phyloP scores from a whole-genome alignment of 2,113 vertebrate genomes.

The Scomber colias region DNA sequence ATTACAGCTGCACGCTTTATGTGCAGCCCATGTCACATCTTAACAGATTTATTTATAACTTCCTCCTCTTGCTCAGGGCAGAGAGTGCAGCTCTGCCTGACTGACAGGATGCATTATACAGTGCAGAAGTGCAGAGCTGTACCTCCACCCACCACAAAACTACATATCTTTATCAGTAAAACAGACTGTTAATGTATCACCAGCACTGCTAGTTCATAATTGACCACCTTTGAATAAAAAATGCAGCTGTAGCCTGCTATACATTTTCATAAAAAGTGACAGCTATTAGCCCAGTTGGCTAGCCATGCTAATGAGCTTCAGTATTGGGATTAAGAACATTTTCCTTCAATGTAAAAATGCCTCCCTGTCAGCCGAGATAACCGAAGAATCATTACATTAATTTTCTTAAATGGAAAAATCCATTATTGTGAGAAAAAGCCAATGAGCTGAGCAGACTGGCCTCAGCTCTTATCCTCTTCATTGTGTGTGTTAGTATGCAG shows the following conservation, averaged over 20 bases:
- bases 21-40: slow-evolving; percentile 7
- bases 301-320: background rate
- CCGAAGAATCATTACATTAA: slow-evolving; percentile 35
- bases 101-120: background rate
- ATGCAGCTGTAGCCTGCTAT: background rate
- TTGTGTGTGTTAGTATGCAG: slow-evolving; percentile 27
- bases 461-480: slow-evolving; percentile 25
- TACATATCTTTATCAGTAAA: background rate
- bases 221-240: background rate
- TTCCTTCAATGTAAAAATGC: slow-evolving; percentile 36
- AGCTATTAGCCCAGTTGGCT: background rate
- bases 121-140: background rate
- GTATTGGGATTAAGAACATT: slow-evolving; percentile 11
- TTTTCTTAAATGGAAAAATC: slow-evolving; percentile 26
- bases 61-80: background rate
- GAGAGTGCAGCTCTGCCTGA: background rate
- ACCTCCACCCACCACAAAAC: background rate
- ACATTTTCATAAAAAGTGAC: background rate
- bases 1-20: background rate
- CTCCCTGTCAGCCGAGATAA: slow-evolving; percentile 41
- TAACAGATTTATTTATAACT: slow-evolving; percentile 37
- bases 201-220: background rate
- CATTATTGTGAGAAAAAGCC: slow-evolving; percentile 40
- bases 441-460: slow-evolving; percentile 10
- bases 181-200: background rate